These are phyloP conservation scores for Anguilla marmorata DNA, from an alignment of 2,797 vertebrate species.

Conservation along the genomic window DNA sequence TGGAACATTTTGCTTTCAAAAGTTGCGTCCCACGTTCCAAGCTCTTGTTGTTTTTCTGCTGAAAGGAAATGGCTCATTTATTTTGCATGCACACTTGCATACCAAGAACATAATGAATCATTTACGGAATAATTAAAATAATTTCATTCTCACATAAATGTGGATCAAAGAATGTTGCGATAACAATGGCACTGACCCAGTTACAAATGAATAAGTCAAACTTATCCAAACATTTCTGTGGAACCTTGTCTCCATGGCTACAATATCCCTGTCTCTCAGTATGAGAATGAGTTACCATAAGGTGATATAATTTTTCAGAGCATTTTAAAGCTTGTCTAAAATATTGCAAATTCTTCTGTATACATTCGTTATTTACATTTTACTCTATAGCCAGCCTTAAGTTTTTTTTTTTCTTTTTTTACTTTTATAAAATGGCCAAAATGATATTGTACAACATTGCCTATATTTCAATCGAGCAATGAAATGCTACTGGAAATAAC, in stretches of 20 bases:
- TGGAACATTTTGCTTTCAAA: neutral
- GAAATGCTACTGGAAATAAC: slow-evolving; percentile 32
- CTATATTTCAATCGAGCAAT: slow-evolving; percentile 62
- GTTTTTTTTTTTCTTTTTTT: slow-evolving; percentile 34
- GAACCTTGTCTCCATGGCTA: neutral
- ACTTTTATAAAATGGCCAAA: slow-evolving; percentile 38
- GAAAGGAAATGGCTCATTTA: slow-evolving; percentile 4
- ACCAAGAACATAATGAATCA: slow-evolving; percentile 3
- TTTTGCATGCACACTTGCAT: slow-evolving; percentile 10
- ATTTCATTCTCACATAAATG: slow-evolving; percentile 19
- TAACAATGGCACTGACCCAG: slow-evolving; percentile 16
- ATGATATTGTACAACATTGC: slow-evolving; percentile 49
- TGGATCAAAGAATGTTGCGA: neutral
- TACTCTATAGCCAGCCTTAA: slow-evolving; percentile 27
- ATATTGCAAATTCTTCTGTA: neutral
- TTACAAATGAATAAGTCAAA: slow-evolving; percentile 2
- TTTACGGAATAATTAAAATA: slow-evolving; percentile 16
- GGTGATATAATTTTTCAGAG: neutral
- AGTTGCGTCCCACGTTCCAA: neutral
- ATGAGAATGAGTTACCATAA: neutral
- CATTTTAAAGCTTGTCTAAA: neutral
- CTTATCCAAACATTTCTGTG: neutral
- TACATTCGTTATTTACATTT: slow-evolving; percentile 66
- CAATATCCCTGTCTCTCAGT: neutral
- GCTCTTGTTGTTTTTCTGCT: neutral